Percentiles rank a stretch among this genome's conserved stretches.
These are phyloP conservation scores for Phalera bucephala DNA, from an alignment of 2,888 invertebrate species.

Conservation along the genomic window DNA sequence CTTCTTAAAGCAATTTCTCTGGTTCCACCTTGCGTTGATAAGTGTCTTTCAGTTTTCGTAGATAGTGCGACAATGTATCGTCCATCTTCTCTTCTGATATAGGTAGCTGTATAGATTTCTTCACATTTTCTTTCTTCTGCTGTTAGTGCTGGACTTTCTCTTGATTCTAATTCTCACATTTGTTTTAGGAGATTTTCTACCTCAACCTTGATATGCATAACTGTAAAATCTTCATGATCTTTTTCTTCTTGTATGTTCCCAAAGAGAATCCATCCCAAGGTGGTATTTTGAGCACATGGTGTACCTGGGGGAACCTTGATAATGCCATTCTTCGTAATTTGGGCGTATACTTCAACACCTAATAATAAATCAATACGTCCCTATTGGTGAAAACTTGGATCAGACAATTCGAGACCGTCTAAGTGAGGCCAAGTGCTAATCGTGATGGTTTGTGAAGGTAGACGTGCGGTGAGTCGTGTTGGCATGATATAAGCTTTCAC, in stretches of 20 bases:
- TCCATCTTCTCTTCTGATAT: too few relatives aligned
- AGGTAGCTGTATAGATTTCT: too few relatives aligned
- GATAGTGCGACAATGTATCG: too few relatives aligned
- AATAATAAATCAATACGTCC: constrained; percentile 12
- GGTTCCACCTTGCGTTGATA: too few relatives aligned
- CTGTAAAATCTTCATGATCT: constrained; percentile 2
- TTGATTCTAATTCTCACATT: too few relatives aligned
- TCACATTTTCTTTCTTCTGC: too few relatives aligned
- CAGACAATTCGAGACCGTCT: neutral
- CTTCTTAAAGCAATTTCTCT: too few relatives aligned
- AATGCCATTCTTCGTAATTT: constrained; percentile 14
- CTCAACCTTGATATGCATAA: constrained; percentile 5
- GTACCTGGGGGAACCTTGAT: constrained; percentile 23
- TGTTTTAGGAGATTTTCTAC: too few relatives aligned
- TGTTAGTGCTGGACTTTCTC: too few relatives aligned
- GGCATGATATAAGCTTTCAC: constrained; percentile 5
- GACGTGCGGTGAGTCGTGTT: constrained; percentile 3
- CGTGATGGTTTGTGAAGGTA: constrained; percentile 5
- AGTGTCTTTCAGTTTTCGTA: too few relatives aligned
- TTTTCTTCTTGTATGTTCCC: constrained; percentile 10
- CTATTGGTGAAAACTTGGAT: too few relatives aligned
- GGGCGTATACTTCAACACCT: constrained; percentile 19
- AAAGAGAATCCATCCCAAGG: constrained; percentile 24
- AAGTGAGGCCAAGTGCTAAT: constrained; percentile 6
- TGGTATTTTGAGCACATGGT: constrained; percentile 23